Evolutionary conservation across 2,888 invertebrate species (phyloP).

Genomic region (Apantesis nais): DNA sequence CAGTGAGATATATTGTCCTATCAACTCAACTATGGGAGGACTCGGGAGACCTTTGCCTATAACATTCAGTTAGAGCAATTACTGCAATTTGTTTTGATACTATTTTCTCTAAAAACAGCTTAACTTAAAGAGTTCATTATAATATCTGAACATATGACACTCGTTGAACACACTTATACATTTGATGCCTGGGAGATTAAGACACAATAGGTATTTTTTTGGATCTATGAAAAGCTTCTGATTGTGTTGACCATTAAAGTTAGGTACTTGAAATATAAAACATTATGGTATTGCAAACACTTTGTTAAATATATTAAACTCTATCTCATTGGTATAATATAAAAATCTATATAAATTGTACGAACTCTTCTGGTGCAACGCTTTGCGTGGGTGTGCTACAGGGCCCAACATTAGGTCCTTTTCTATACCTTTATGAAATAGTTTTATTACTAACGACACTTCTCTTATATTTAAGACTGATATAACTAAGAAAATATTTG

Average conservation of each 20-base stretch:
- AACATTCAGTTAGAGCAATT: too few species aligned
- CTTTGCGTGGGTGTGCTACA: background rate
- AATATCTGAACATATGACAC: too few species aligned
- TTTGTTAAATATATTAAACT: background rate
- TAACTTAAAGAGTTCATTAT: too few species aligned
- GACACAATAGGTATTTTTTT: background rate
- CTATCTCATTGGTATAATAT: background rate
- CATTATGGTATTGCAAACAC: background rate
- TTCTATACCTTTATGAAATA: background rate
- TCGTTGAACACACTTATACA: background rate
- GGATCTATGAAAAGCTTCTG: background rate
- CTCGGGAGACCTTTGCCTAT: too few species aligned
- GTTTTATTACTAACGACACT: background rate
- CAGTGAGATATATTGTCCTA: conserved; percentile 89
- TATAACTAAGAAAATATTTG: background rate
- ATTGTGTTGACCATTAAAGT: background rate
- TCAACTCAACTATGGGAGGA: too few species aligned
- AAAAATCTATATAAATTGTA: background rate
- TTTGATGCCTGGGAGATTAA: too few species aligned
- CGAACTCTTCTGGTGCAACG: background rate
- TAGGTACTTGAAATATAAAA: background rate
- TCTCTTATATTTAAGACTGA: background rate
- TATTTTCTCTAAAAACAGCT: too few species aligned
- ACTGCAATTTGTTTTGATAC: too few species aligned
- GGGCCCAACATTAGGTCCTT: background rate